A percentile compares a stretch with the other conserved stretches of the same genome.
Evolutionary conservation across 2,888 invertebrate species (phyloP).

Genomic region (Tetragnatha montana): DNA sequence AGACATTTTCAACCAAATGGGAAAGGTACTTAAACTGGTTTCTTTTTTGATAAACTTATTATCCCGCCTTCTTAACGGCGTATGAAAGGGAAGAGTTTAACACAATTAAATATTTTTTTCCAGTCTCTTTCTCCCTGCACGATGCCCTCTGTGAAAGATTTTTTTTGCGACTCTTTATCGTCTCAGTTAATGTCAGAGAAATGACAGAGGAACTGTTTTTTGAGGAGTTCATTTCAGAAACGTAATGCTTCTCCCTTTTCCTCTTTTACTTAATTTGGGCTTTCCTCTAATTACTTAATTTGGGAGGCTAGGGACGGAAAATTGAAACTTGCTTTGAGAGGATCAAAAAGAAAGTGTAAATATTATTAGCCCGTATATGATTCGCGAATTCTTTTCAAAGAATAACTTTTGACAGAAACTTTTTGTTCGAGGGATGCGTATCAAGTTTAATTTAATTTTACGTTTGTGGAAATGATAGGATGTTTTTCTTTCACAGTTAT

Average conservation of each 20-base stretch:
- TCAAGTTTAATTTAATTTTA: too few species aligned
- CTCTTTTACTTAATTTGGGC: conserved; percentile 4
- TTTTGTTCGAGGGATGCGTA: too few species aligned
- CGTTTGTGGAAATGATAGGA: too few species aligned
- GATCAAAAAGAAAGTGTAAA: background rate
- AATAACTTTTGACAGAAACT: too few species aligned
- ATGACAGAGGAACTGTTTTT: conserved; percentile 42
- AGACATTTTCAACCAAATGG: conserved; percentile 45
- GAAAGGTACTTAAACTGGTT: conserved; percentile 56
- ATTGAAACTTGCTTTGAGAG: background rate
- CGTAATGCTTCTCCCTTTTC: conserved; percentile 6
- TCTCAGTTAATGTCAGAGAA: conserved; percentile 51
- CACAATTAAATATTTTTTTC: conserved; percentile 55
- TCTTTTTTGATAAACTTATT: conserved; percentile 65
- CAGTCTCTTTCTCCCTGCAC: conserved; percentile 1
- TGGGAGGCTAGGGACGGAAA: background rate
- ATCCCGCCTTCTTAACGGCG: conserved; percentile 57
- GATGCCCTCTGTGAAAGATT: background rate
- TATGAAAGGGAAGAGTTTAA: conserved; percentile 64
- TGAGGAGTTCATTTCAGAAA: conserved; percentile 48
- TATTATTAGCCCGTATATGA: background rate
- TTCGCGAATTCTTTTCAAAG: background rate
- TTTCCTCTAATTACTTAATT: conserved; percentile 54
- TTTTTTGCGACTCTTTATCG: conserved; percentile 47
- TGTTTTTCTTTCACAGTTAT: too few species aligned